These are phyloP conservation scores for Sarcophilus harrisii DNA, from an alignment of 2,797 vertebrate species.

Conservation along the genomic window DNA sequence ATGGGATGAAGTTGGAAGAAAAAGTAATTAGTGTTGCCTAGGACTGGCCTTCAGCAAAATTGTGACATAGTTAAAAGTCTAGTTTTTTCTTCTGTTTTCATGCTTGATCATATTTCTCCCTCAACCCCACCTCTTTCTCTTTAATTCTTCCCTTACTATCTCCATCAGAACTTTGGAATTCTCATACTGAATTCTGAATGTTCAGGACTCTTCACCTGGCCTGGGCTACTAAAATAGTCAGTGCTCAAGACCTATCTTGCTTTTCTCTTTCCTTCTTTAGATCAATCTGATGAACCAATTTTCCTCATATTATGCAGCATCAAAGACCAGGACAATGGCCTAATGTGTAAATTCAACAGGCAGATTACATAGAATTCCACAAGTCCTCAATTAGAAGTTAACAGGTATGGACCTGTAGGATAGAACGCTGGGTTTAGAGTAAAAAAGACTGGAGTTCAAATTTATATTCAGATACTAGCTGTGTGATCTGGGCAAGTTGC, in stretches of 20 bases:
- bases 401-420: neutral
- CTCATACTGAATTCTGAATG: neutral
- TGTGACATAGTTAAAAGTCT: neutral
- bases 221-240: neutral
- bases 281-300: neutral
- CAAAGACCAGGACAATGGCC: neutral
- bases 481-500: neutral
- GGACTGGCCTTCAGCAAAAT: neutral
- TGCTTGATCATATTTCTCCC: neutral
- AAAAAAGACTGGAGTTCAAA: neutral
- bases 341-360: neutral
- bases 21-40: slow-evolving; percentile 12
- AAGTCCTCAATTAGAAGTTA: neutral
- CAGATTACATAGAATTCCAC: neutral
- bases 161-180: neutral
- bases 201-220: neutral
- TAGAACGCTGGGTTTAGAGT: neutral
- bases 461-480: neutral
- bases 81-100: neutral
- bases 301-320: neutral
- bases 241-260: neutral
- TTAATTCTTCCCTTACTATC: neutral
- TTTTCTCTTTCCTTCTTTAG: neutral
- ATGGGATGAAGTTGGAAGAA: slow-evolving; percentile 12
- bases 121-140: neutral